phyloP scores from a whole-genome alignment of 2,113 vertebrate species.

The Ictalurus punctatus region DNA sequence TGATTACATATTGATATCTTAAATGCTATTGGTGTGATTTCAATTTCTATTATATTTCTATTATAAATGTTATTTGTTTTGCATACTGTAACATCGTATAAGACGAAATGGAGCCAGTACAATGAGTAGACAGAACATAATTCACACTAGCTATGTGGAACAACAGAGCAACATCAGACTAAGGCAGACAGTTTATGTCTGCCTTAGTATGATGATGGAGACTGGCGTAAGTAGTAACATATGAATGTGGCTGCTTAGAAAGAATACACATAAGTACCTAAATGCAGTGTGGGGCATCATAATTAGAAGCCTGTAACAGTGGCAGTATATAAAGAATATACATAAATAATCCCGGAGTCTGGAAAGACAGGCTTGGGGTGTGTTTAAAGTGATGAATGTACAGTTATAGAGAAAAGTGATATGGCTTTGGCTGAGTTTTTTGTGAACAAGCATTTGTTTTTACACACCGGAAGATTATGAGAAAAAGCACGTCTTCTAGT shows the following conservation, averaged over 20 bases:
- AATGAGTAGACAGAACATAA: background rate
- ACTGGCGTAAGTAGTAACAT: background rate
- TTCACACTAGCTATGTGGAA: background rate
- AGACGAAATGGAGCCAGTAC: background rate
- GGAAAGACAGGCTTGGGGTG: background rate
- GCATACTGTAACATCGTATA: background rate
- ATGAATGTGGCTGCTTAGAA: background rate
- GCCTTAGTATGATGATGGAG: background rate
- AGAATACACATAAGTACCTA: background rate
- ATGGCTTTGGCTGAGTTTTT: background rate
- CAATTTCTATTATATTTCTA: background rate
- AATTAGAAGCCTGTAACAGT: background rate
- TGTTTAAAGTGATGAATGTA: constrained; percentile 13
- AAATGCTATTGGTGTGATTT: background rate
- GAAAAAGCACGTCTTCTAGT: background rate
- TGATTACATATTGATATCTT: background rate
- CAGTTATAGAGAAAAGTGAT: background rate
- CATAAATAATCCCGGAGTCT: background rate
- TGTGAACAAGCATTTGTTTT: background rate
- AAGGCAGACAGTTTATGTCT: background rate
- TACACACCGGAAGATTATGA: background rate
- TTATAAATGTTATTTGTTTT: background rate
- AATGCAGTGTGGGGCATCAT: background rate
- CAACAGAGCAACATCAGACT: background rate
- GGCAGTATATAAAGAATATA: background rate